phyloP scores from a whole-genome alignment of 1,140 invertebrate species.

The Mesaphorura yosii region DNA sequence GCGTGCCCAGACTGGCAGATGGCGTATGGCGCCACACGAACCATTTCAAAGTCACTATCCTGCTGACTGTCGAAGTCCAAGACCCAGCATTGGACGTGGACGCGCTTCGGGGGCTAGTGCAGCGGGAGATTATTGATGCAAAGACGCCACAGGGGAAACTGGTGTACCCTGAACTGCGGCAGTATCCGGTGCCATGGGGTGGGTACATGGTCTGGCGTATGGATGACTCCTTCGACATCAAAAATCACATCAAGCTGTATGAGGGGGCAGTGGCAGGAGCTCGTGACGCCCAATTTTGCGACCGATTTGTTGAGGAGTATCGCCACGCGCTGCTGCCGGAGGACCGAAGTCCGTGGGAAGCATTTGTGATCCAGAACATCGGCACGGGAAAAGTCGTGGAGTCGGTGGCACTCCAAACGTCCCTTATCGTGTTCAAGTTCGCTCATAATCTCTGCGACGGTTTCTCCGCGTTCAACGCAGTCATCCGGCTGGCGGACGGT shows the following conservation, averaged over 20 bases:
- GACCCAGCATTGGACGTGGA: conserved; percentile 19
- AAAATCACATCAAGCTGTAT: conserved; percentile 19
- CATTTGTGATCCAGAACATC: too few species aligned
- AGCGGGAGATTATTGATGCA: conserved; percentile 3
- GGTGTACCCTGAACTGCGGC: conserved; percentile 26
- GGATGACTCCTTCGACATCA: conserved; percentile 22
- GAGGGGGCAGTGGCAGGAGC: too few species aligned
- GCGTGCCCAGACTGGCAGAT: not conserved
- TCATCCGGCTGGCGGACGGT: too few species aligned
- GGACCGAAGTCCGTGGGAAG: too few species aligned
- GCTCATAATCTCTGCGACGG: too few species aligned
- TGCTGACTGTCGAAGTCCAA: conserved; percentile 24
- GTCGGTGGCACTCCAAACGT: too few species aligned
- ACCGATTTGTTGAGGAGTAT: too few species aligned
- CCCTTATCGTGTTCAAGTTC: too few species aligned
- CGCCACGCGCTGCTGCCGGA: too few species aligned
- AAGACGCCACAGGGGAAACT: conserved; percentile 3
- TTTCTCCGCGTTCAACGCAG: too few species aligned
- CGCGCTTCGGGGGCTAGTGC: conserved; percentile 10
- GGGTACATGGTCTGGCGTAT: conserved; percentile 25
- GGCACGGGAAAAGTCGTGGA: too few species aligned
- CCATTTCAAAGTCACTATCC: conserved; percentile 18
- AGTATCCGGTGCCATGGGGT: conserved; percentile 19
- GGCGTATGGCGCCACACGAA: conserved; percentile 6
- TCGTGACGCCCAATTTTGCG: not conserved